A percentile compares a stretch with the other conserved stretches of the same genome.
Evolutionary conservation across 2,113 vertebrate species (phyloP).

Genomic region (Myotis lucifugus): DNA sequence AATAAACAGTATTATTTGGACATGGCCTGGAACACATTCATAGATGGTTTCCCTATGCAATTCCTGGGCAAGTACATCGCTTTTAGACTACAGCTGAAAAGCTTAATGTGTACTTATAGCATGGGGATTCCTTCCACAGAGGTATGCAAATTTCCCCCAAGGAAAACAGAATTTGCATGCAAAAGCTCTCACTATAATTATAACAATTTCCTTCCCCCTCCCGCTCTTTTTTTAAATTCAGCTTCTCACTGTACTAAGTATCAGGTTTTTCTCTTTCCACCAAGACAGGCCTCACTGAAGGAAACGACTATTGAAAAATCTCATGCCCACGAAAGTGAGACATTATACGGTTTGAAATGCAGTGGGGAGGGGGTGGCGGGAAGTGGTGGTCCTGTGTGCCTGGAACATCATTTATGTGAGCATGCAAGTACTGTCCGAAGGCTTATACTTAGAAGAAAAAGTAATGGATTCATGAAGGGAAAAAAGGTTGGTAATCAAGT

Average conservation of each 20-base stretch:
- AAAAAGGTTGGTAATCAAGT: neutral
- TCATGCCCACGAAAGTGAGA: conserved; percentile 40
- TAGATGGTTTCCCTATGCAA: conserved; percentile 21
- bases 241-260: conserved; percentile 64
- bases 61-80: neutral
- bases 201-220: conserved; percentile 49
- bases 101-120: conserved; percentile 44
- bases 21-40: neutral
- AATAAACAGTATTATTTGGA: neutral
- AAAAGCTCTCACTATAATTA: conserved; percentile 71
- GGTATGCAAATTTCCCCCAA: conserved; percentile 60
- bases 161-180: conserved; percentile 74
- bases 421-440: accelerated
- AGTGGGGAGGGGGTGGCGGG: neutral
- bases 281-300: conserved; percentile 70
- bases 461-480: neutral
- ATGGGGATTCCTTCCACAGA: conserved; percentile 55
- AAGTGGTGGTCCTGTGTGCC: neutral
- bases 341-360: conserved; percentile 60
- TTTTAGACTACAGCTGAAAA: conserved; percentile 59
- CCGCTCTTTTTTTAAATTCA: neutral
- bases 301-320: conserved; percentile 65
- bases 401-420: neutral
- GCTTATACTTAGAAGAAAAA: neutral
- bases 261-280: conserved; percentile 64